Percentiles rank a stretch among this genome's conserved stretches.
These are phyloP conservation scores for Geopemphigus sp. DNA, from an alignment of 1,140 invertebrate species.

Conservation along the genomic window DNA sequence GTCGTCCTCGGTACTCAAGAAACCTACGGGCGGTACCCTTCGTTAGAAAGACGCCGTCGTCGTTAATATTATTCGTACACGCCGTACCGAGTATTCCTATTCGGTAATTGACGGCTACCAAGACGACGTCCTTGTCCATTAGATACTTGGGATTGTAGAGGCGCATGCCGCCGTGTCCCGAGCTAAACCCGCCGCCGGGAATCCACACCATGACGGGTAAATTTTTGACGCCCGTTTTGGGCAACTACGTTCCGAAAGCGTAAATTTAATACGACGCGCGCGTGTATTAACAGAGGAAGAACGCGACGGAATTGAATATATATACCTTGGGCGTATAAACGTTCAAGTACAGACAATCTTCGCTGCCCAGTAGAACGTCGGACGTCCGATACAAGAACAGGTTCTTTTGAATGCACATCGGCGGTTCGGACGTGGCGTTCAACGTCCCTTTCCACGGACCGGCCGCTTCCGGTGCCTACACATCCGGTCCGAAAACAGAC, in stretches of 20 bases:
- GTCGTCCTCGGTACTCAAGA: conserved; percentile 53
- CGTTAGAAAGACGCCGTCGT: not conserved
- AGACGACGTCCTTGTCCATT: conserved; percentile 60
- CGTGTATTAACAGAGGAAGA: not conserved
- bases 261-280: no score
- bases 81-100: conserved; percentile 59
- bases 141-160: conserved; percentile 59
- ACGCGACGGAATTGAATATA: conserved; percentile 19
- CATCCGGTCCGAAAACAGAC: no score
- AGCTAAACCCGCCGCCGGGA: conserved; percentile 58
- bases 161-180: conserved; percentile 54
- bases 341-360: conserved; percentile 56
- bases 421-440: conserved; percentile 46
- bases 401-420: conserved; percentile 49
- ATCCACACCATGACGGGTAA: conserved; percentile 59
- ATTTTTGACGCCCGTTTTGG: conserved; percentile 37
- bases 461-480: conserved; percentile 49
- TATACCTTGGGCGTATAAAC: conserved; percentile 54
- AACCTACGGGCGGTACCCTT: conserved; percentile 53
- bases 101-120: conserved; percentile 63
- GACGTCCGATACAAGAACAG: not conserved
- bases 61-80: not conserved
- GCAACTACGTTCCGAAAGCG: no score
- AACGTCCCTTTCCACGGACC: conserved; percentile 42
- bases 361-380: conserved; percentile 51